These are phyloP conservation scores for Tricholaema leucomelas DNA, from an alignment of 2,113 vertebrate genomes.

Conservation along the genomic window DNA sequence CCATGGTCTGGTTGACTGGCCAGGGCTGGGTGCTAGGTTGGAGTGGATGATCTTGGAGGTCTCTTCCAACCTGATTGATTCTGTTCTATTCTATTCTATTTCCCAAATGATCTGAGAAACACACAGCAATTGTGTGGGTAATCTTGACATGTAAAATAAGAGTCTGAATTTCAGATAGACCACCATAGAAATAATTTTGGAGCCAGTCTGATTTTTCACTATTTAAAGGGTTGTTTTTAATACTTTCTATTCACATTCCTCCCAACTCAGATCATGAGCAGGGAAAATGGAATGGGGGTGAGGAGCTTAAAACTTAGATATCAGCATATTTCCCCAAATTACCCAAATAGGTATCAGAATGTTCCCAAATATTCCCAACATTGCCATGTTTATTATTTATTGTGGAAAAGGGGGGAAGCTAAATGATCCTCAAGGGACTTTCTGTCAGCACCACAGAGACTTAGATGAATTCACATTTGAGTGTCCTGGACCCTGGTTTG, in stretches of 20 bases:
- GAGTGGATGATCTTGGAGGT: too few species aligned
- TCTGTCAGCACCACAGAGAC: not conserved
- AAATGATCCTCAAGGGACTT: not conserved
- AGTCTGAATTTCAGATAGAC: not conserved
- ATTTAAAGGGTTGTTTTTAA: not conserved
- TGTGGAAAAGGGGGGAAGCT: not conserved
- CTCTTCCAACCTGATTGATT: too few species aligned
- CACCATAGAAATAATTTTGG: not conserved
- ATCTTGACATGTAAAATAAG: not conserved
- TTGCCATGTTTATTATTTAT: not conserved
- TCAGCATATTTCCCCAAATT: too few species aligned
- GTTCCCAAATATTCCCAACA: not conserved
- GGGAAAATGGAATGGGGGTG: not conserved
- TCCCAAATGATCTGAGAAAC: not conserved
- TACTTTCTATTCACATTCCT: not conserved
- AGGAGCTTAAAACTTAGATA: not conserved
- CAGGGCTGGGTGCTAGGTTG: too few species aligned
- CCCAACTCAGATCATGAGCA: not conserved
- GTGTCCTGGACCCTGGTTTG: not conserved
- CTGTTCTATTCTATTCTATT: too few species aligned
- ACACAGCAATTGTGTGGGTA: not conserved
- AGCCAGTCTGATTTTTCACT: accelerated
- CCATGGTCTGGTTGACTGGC: too few species aligned
- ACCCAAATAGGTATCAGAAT: too few species aligned
- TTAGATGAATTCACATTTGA: not conserved